These are phyloP conservation scores for Chrysopilus asiliformis DNA, from an alignment of 2,888 invertebrate species.

Conservation along the genomic window DNA sequence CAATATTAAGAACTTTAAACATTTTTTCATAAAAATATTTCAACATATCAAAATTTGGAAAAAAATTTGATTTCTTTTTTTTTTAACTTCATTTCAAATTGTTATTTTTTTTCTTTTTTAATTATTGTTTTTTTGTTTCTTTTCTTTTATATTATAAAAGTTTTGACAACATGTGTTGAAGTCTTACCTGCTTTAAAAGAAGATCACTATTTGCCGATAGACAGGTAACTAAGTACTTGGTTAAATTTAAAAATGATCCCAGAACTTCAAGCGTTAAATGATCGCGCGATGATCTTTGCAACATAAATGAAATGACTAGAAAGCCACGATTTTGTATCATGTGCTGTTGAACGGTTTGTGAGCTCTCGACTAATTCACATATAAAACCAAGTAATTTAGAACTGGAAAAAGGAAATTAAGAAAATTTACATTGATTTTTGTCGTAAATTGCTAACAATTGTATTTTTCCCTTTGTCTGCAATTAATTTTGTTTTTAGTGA, in stretches of 20 bases:
- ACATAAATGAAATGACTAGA: constrained; percentile 92
- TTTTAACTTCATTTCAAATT: background rate
- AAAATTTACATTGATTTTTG: no score
- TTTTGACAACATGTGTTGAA: no score
- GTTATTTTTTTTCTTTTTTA: background rate
- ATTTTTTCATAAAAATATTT: no score
- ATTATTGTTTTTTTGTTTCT: background rate
- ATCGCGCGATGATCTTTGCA: constrained; percentile 83
- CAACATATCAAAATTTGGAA: no score
- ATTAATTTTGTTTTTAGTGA: no score
- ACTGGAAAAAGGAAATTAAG: constrained; percentile 40
- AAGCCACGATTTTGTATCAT: constrained; percentile 98
- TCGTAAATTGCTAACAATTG: no score
- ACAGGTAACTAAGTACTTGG: constrained; percentile 86
- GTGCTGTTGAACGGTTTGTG: constrained; percentile 96
- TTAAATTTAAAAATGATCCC: constrained; percentile 78
- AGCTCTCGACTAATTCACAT: constrained; percentile 92
- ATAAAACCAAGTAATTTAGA: constrained; percentile 94
- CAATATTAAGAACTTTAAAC: no score
- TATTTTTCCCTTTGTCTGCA: background rate
- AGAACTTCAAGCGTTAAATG: constrained; percentile 90
- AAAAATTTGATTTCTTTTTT: background rate
- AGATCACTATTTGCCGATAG: constrained; percentile 86
- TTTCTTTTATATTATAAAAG: no score
- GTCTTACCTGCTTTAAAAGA: constrained; percentile 74